These are phyloP conservation scores for Pteronura brasiliensis DNA, from an alignment of 2,113 vertebrate species.

Conservation along the genomic window DNA sequence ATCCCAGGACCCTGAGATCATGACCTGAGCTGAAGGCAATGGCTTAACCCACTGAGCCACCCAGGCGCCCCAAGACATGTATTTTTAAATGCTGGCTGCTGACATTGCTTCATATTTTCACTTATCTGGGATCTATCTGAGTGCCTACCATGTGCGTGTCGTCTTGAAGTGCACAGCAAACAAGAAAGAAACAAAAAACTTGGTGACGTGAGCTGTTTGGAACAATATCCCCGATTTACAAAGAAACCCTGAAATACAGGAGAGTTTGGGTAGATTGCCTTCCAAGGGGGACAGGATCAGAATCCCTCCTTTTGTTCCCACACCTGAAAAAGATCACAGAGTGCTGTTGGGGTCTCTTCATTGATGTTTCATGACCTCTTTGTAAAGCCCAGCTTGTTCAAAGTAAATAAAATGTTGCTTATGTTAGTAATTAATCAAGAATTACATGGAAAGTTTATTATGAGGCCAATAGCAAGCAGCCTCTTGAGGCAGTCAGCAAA, in stretches of 20 bases:
- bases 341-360: not conserved
- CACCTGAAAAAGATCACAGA: not conserved
- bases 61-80: not conserved
- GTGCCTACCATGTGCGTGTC: not conserved
- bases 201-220: not conserved
- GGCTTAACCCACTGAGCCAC: no score
- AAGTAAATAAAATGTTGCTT: conserved; percentile 59
- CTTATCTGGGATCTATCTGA: not conserved
- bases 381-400: conserved; percentile 40
- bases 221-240: not conserved
- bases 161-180: not conserved
- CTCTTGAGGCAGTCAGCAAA: not conserved
- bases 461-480: conserved; percentile 13
- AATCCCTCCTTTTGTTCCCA: not conserved
- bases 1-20: no score
- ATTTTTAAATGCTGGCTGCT: not conserved
- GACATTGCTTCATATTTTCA: not conserved
- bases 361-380: not conserved
- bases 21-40: no score
- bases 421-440: conserved; percentile 65
- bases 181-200: not conserved
- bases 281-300: not conserved
- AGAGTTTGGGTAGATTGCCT: not conserved
- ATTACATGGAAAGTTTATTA: conserved; percentile 64
- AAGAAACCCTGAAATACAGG: not conserved